phyloP scores from a whole-genome alignment of 2,888 invertebrate genomes.

The Strigamia crassipes region DNA sequence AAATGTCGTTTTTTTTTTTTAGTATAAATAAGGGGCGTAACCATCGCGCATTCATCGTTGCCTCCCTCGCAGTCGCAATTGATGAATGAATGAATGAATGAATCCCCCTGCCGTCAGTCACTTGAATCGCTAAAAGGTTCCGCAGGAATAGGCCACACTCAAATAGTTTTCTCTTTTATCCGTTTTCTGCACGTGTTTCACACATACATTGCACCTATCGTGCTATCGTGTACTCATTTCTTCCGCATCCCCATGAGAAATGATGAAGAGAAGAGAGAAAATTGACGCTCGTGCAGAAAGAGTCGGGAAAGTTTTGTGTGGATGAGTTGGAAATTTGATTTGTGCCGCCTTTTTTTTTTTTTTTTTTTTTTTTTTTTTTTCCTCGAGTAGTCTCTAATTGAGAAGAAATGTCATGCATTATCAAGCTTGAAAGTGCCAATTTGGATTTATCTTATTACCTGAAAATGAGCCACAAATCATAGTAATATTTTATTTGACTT shows the following conservation, averaged over 20 bases:
- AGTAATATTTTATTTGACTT: too few relatives aligned
- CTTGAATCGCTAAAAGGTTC: constrained; percentile 4
- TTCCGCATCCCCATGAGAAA: background rate
- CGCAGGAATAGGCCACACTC: background rate
- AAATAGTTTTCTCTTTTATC: background rate
- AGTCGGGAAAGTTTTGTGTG: background rate
- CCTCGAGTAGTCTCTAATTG: background rate
- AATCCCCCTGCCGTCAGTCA: background rate
- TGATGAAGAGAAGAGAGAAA: background rate
- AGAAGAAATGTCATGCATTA: background rate
- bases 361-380: background rate
- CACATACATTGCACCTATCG: background rate
- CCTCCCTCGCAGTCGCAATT: background rate
- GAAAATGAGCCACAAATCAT: too few relatives aligned
- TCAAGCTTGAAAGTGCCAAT: too few relatives aligned
- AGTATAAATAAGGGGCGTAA: background rate
- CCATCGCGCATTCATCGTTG: background rate
- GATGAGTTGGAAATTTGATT: constrained; percentile 3
- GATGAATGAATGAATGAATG: background rate
- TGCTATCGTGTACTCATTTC: background rate
- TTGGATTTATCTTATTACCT: too few relatives aligned
- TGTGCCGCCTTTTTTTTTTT: background rate
- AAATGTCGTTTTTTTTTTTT: constrained; percentile 10
- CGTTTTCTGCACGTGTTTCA: background rate
- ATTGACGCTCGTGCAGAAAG: background rate